Conservation (phyloP, 2,797 vertebrate species). For the Pitangus sulphuratus region DNA sequence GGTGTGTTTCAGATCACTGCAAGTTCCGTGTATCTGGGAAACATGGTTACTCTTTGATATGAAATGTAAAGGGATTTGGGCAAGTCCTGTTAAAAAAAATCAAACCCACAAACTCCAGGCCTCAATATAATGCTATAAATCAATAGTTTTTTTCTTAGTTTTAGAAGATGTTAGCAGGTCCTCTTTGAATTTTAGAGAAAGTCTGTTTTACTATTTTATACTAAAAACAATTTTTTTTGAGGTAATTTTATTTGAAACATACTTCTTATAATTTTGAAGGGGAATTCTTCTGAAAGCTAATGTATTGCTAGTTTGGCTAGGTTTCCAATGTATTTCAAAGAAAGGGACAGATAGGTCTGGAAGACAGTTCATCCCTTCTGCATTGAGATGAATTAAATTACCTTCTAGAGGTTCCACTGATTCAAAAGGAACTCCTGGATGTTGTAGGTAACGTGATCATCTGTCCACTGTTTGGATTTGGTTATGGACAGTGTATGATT, state of each 20-base stretch:
- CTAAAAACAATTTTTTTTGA: background rate
- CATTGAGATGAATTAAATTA: background rate
- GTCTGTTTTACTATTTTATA: background rate
- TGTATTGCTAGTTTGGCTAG: background rate
- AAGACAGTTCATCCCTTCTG: background rate
- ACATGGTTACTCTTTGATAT: background rate
- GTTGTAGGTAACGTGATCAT: background rate
- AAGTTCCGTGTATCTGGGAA: background rate
- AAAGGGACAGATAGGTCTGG: background rate
- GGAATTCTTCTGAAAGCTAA: background rate
- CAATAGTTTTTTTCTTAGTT: background rate
- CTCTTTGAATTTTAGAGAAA: background rate
- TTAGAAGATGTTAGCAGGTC: background rate
- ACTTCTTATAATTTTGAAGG: background rate
- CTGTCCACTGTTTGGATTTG: background rate
- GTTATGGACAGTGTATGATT: background rate
- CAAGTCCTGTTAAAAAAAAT: background rate
- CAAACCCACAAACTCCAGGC: background rate
- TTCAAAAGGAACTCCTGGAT: background rate
- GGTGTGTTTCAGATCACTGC: slow-evolving; percentile 69
- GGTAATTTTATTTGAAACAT: background rate
- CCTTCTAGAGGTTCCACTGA: background rate
- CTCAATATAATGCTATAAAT: background rate
- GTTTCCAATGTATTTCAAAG: background rate
- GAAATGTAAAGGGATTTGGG: background rate